Conservation (phyloP, 1,140 invertebrate species). For the Eubasilissa regina region DNA sequence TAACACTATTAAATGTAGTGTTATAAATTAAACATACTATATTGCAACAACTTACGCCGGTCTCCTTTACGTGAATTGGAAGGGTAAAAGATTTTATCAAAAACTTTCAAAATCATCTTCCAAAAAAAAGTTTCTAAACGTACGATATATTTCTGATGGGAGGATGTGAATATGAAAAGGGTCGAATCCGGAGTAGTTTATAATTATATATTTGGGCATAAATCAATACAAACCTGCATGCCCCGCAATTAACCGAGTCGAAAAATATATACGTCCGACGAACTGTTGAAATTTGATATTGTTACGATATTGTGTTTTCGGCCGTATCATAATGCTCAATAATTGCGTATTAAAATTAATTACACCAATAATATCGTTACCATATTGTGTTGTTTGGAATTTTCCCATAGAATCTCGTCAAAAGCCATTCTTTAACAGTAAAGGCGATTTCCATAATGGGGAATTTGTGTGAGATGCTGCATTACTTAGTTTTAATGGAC, state of each 20-base stretch:
- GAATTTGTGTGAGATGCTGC: too few species aligned
- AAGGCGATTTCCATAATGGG: neutral
- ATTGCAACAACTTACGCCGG: too few species aligned
- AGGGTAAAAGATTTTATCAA: too few species aligned
- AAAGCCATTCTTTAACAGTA: constrained; percentile 1
- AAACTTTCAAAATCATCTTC: too few species aligned
- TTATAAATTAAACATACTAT: too few species aligned
- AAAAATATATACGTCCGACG: constrained; percentile 18
- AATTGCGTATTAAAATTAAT: constrained; percentile 20
- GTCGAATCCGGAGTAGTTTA: constrained; percentile 14
- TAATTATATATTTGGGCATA: constrained; percentile 27
- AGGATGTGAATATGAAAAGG: constrained; percentile 14
- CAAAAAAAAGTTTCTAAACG: neutral
- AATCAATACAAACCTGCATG: constrained; percentile 25
- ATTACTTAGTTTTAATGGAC: too few species aligned
- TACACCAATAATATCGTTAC: neutral
- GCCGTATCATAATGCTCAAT: neutral
- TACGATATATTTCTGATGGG: constrained; percentile 6
- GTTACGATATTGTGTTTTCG: neutral
- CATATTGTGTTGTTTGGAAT: neutral
- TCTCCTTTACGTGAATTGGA: too few species aligned
- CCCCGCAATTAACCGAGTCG: constrained; percentile 10
- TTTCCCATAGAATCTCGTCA: constrained; percentile 20
- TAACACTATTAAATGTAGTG: too few species aligned
- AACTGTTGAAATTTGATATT: constrained; percentile 28